Evolutionary conservation across 2,797 vertebrate genomes (phyloP), one percentile per base, ranked within the genome.

Genomic region (Gephyroberyx darwinii): DNA sequence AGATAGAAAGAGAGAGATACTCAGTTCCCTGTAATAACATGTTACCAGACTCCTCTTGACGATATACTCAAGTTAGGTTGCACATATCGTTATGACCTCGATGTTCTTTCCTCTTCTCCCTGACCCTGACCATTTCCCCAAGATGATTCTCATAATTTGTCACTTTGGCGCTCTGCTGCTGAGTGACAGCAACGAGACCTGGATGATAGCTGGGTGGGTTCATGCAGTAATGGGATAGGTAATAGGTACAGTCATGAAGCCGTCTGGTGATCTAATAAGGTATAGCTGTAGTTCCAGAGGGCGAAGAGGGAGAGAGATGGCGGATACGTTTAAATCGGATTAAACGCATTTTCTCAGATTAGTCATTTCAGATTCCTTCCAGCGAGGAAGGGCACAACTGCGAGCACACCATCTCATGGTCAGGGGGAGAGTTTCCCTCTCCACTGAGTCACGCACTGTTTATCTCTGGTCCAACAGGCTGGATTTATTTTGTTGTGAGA

Each of bases 401-500:
- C 72, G 26, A 35, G 37, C 0, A 19, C 76, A 43, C 45, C 54
- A 0, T 51, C 61, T 69, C 16, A 48, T 47, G 53, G 50, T 56
- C 10, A 33, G 31, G 31, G 55, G n/a, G 55, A 4, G 50, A 19
- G 51, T 7, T 64, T 14, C 78, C 60, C 70, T 52, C 51, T 55
- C 69, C 48, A 13, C 30, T 37, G 58, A 66, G 74, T 78, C 65
- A 57, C 54, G 14, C 43, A 2, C 39, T 5, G 69, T 59, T 83
- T 84, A 86, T 84, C 85, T 86, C 78, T 12, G 75, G 71, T 74
- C 60, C 53, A 41, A 74, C 81, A 84, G 76, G 57, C 72, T 61
- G 83, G 79, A 84, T 86, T 85, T 84, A 74, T 45, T 17, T 39
- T 0, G 14, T 45, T 16, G 48, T 41, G 41, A 60, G 39, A 75